A percentile compares a stretch with the other conserved stretches of the same genome.
Evolutionary conservation across 2,113 vertebrate species (phyloP).

Genomic region (Campylorhamphus procurvoides): DNA sequence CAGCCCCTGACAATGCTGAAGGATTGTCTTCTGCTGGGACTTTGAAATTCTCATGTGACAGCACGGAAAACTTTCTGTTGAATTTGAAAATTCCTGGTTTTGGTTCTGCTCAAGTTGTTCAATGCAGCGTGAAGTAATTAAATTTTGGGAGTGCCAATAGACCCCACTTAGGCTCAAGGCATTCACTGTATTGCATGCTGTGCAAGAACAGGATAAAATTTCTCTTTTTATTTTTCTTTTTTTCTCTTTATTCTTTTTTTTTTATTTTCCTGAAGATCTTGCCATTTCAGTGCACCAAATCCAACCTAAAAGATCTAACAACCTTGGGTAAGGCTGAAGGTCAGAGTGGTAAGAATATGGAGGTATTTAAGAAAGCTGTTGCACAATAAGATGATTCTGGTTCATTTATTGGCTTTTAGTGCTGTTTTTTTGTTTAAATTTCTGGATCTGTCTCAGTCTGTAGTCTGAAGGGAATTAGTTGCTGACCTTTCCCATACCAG

Average conservation of each 20-base stretch:
- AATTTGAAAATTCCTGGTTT: background rate
- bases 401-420: conserved; percentile 22
- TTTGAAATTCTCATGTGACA: background rate
- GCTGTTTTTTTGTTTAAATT: conserved; percentile 10
- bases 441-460: background rate
- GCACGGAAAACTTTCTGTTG: background rate
- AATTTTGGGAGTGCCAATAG: background rate
- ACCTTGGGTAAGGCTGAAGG: background rate
- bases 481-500: conserved; percentile 50
- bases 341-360: background rate
- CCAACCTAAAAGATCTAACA: background rate
- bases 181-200: background rate
- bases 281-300: background rate
- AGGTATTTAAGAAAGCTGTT: background rate
- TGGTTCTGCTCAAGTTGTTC: background rate
- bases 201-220: background rate
- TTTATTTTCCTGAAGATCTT: background rate
- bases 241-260: no score
- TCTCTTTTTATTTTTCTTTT: no score
- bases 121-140: background rate
- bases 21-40: background rate
- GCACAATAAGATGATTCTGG: background rate
- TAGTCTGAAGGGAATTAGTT: conserved; percentile 40
- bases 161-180: background rate
- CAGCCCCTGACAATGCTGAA: background rate